These are phyloP conservation scores for Pluvialis apricaria DNA, from an alignment of 2,113 vertebrate genomes.

Conservation along the genomic window DNA sequence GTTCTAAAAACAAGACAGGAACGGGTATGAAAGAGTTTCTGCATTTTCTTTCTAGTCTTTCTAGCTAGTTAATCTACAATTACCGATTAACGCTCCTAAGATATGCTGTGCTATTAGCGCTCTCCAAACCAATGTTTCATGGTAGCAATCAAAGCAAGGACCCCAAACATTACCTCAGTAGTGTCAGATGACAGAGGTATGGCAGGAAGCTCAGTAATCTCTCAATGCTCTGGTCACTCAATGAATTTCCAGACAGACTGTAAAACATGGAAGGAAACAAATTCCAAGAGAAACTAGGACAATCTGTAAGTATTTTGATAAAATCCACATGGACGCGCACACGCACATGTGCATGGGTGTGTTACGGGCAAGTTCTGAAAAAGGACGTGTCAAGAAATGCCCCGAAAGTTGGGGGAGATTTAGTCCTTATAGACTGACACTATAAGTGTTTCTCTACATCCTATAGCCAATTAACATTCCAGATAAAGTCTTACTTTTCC, in stretches of 20 bases:
- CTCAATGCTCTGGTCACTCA: constrained; percentile 71
- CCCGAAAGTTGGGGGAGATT: background rate
- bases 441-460: background rate
- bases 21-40: background rate
- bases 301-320: background rate
- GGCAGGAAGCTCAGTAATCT: constrained; percentile 73
- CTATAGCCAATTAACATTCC: background rate
- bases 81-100: background rate
- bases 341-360: background rate
- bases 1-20: background rate
- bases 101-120: background rate
- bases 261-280: background rate
- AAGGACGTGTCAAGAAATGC: background rate
- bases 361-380: background rate
- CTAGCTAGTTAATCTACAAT: background rate
- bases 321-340: background rate
- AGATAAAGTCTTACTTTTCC: background rate
- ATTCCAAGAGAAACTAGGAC: background rate
- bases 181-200: constrained; percentile 65
- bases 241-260: constrained; percentile 77
- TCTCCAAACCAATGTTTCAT: background rate
- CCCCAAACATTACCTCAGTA: constrained; percentile 76
- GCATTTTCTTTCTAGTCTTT: background rate
- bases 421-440: background rate
- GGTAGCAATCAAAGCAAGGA: background rate